Evolutionary conservation across 2,888 invertebrate species (phyloP).

Genomic region (Clitarchus hookeri): DNA sequence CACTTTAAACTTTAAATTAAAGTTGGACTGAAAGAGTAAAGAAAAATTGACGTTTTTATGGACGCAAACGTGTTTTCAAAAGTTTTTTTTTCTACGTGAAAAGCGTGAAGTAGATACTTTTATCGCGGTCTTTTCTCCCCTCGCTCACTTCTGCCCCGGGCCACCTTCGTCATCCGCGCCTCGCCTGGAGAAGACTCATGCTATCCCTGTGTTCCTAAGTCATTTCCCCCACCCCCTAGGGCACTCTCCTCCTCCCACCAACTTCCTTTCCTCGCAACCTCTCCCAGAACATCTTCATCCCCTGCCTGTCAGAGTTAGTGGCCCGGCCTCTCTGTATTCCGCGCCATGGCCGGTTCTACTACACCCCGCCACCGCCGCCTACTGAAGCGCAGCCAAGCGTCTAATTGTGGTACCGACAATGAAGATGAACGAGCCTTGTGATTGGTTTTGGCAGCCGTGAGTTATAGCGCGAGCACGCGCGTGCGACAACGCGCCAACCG

Average conservation of each 20-base stretch:
- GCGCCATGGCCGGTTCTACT: neutral
- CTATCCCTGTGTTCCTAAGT: neutral
- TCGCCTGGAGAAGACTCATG: neutral
- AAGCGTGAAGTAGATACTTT: neutral
- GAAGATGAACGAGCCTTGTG: slow-evolving; percentile 71
- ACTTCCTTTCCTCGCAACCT: neutral
- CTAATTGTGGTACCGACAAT: slow-evolving; percentile 70
- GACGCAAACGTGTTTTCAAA: neutral
- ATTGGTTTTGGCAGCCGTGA: slow-evolving; percentile 60
- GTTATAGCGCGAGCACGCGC: slow-evolving; percentile 29
- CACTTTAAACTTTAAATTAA: too few species aligned
- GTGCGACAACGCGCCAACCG: neutral
- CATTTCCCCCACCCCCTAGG: neutral
- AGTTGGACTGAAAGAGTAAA: neutral
- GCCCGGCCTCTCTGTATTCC: slow-evolving; percentile 21
- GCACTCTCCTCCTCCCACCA: neutral
- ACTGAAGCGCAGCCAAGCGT: slow-evolving; percentile 62
- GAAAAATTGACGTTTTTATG: neutral
- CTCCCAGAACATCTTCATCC: slow-evolving; percentile 21
- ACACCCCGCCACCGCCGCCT: slow-evolving; percentile 11
- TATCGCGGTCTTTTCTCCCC: too few species aligned
- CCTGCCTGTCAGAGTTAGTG: slow-evolving; percentile 22
- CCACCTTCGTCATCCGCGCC: neutral
- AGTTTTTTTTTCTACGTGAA: neutral
- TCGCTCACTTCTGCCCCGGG: neutral